Evolutionary conservation across 2,888 invertebrate genomes (phyloP), one percentile per base, ranked within the genome.

Genomic region (Catocala sponsa): DNA sequence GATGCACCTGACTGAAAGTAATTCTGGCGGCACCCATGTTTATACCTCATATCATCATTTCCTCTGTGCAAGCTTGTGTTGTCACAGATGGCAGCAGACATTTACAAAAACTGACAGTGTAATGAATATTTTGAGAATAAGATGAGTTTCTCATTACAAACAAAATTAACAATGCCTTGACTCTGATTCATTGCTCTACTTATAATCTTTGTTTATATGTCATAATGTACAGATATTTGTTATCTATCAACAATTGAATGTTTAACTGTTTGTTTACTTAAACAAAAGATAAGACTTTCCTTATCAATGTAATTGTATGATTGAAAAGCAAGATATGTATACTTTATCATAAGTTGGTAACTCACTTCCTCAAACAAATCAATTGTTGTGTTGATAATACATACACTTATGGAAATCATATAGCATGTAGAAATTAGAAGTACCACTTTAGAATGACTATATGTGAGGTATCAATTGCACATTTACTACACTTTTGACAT

Each of bases 201-300:
- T 52, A 43, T 52, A 58, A 11, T 6, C 12, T 58, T 58, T 58
- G 51, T 52, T 57, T 57, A 57, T 56, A 49, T 49, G 48, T 56
- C 9, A 43, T 50, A 7, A 38, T 25, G 13, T 46, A 38, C 12
- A 51, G 35, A 52, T 58, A 51, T 13, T 13, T 51, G 38, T 47
- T 41, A 57, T 57, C 57, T 57, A 38, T 46, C 25, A 35, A 51
- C 51, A 58, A 63, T 72, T 55, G 54, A 68, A 55, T 57, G 35
- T 63, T 60, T 35, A 52, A 59, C 10, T 62, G 64, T 73, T 73
- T 74, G 57, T 72, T 70, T 72, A 63, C 71, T 44, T 53, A 42
- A 53, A 60, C 46, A 64, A 64, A 51, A 68, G 71, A 72, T 74
- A 72, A 66, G 32, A 7, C 0, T 0, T 44, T 4, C 0, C 2